Percentiles rank a stretch among this genome's conserved stretches.
Evolutionary conservation across 2,888 invertebrate genomes (phyloP).

Genomic region (Lymantria dispar): DNA sequence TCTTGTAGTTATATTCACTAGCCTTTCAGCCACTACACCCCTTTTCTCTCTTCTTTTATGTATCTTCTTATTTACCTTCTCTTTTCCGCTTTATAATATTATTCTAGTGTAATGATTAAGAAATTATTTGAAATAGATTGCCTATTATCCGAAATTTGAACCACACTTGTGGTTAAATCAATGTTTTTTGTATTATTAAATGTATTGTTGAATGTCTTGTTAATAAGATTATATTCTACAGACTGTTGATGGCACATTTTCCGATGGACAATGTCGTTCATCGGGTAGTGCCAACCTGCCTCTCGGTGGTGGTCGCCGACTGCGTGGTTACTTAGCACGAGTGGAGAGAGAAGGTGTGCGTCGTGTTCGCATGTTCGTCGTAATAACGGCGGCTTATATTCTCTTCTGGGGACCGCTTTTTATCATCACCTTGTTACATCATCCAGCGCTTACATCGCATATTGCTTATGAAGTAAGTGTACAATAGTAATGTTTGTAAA

Average conservation of each 20-base stretch:
- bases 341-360: conserved; percentile 92
- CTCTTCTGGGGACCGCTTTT: conserved; percentile 96
- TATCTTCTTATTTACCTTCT: neutral
- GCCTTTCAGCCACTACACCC: conserved; percentile 8
- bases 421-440: conserved; percentile 90
- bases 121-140: too few species aligned
- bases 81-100: neutral
- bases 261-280: conserved; percentile 59
- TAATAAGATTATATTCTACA: conserved; percentile 26
- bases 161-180: too few species aligned
- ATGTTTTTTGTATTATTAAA: neutral
- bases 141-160: too few species aligned
- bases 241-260: conserved; percentile 71
- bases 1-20: conserved; percentile 19
- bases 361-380: conserved; percentile 92
- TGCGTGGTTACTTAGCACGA: conserved; percentile 89
- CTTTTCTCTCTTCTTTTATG: neutral
- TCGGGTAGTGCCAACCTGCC: conserved; percentile 63
- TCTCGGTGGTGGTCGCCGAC: conserved; percentile 87
- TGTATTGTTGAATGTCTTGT: neutral
- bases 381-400: conserved; percentile 92
- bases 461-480: conserved; percentile 87
- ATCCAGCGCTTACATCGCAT: conserved; percentile 87
- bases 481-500: neutral
- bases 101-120: too few species aligned